Base-by-base conservation (phyloP, 37 sponge, comb jelly and placozoan genomes). In the Chondrilla cf. caribensis region DNA sequence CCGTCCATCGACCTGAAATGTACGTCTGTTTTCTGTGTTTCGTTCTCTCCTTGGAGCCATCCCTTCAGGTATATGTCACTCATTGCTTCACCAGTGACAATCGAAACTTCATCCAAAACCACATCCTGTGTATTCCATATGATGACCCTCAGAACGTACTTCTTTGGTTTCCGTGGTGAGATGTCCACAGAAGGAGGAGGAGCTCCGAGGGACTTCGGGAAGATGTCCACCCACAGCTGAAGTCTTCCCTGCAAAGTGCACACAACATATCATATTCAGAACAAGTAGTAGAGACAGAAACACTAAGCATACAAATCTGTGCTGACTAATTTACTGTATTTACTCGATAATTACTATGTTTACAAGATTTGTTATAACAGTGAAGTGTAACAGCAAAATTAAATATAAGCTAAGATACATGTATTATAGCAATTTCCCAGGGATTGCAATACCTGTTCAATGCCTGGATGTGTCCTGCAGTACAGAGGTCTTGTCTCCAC, bases 1-100 rank as follows among this genome's bases (percentile, higher is more conserved):
- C 95, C 95, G 86, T 95, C 87, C 87, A 95, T 84, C 19, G 90
- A 92, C 38, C 95, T 81, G 80, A 92, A 95, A 51, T 95, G 95
- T 4, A 91, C 92, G 58, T 95, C 95, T 24, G 95, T 95, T 79
- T 95, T 91, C 83, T 87, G 92, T 28, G 84, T 83, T 25, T 87
- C 81, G 57, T 89, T 86, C 40, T 76, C 59, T 77, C 90, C 95
- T 38, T 78, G 79, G 31, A 95, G 59, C 89, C 87, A 87, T 7
- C 88, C 90, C 54, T 89, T 90, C 70, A 93, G 83, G 79, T 93
- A 93, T 47, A 93, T 90, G 58, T 94, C 95, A 41, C 84, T 85
- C 91, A 91, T 94, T 15, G 51, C 68, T 42, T 94, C 95, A 62
- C 89, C 95, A 62, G 86, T 84, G 3, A 88, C 60, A 6, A 55